These are phyloP conservation scores for Mus spretus DNA, from an alignment of 2,797 vertebrate species.

Conservation along the genomic window DNA sequence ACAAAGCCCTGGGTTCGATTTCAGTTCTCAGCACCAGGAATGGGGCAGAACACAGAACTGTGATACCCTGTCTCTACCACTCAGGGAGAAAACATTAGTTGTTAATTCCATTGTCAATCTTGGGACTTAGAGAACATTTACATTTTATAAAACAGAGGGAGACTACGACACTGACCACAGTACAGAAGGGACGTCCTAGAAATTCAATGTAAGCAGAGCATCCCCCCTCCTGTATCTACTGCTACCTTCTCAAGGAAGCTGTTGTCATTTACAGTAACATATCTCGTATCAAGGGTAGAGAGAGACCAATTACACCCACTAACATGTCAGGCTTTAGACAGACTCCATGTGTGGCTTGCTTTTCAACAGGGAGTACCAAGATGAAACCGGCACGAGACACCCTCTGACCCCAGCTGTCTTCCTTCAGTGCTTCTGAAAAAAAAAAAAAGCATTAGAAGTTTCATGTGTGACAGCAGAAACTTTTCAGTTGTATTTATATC, in stretches of 20 bases:
- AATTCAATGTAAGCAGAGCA: neutral
- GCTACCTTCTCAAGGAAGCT: neutral
- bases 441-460: neutral
- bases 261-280: neutral
- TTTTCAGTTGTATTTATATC: neutral
- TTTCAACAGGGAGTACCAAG: slow-evolving; percentile 18
- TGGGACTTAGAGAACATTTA: neutral
- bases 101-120: neutral
- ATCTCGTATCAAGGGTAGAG: neutral
- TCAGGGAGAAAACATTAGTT: neutral
- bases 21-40: neutral
- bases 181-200: neutral
- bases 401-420: neutral
- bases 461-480: neutral
- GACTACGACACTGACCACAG: neutral
- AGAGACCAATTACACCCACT: neutral
- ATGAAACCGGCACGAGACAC: neutral
- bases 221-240: neutral
- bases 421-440: neutral
- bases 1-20: neutral
- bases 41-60: accelerated
- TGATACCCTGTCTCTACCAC: neutral
- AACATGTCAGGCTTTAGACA: neutral
- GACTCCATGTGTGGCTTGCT: neutral
- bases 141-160: neutral